These are phyloP conservation scores for Acrocephalus scirpaceus DNA, from an alignment of 2,797 vertebrate genomes.

Conservation along the genomic window DNA sequence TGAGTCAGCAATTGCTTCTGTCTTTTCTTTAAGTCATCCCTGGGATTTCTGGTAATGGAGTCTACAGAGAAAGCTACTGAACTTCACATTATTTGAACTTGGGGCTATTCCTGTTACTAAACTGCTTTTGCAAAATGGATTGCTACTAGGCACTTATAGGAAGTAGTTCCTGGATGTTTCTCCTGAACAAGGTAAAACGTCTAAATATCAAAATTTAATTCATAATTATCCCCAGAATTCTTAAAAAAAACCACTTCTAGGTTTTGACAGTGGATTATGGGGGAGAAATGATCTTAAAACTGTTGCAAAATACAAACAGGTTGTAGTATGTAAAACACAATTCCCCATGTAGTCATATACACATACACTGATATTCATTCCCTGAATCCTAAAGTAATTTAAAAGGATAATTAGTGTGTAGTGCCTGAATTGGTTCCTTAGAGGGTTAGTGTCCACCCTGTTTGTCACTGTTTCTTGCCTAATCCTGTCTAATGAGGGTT, in stretches of 20 bases:
- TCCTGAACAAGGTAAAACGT: not conserved
- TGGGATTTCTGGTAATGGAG: not conserved
- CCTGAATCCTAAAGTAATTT: slow-evolving; percentile 78
- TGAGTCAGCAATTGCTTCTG: not conserved
- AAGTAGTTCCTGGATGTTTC: accelerated
- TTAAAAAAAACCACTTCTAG: not conserved
- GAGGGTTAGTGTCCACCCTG: slow-evolving; percentile 90
- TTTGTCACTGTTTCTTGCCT: slow-evolving; percentile 88
- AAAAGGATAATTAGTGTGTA: slow-evolving; percentile 85
- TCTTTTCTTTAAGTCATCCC: not conserved
- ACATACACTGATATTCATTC: slow-evolving; percentile 31
- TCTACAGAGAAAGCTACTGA: not conserved
- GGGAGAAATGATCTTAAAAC: slow-evolving; percentile 15
- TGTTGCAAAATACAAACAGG: slow-evolving; percentile 68
- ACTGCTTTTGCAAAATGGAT: not conserved
- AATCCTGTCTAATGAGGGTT: slow-evolving; percentile 97
- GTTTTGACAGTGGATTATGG: not conserved
- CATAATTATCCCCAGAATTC: not conserved
- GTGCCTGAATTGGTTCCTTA: slow-evolving; percentile 80
- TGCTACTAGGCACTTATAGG: not conserved
- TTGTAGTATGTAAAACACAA: slow-evolving; percentile 50
- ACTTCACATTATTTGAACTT: not conserved
- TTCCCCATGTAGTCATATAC: slow-evolving; percentile 41
- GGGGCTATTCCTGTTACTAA: not conserved
- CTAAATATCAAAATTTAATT: not conserved